Conservation (phyloP, 2,888 invertebrate species). For the Philopedon plagiatum region DNA sequence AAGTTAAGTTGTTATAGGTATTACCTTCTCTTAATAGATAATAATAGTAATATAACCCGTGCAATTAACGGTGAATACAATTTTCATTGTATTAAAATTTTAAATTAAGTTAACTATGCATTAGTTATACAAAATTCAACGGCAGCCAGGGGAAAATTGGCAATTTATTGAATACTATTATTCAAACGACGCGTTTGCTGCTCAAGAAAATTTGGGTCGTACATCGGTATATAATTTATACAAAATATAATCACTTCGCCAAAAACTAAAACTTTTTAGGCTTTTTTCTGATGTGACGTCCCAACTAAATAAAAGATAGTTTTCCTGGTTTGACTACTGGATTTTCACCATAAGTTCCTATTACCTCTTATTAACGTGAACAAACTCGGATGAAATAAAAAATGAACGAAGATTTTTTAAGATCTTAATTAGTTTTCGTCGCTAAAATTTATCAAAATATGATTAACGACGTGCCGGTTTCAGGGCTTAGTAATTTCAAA, state of each 20-base stretch:
- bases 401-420: slow-evolving; percentile 30
- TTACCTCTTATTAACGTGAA: slow-evolving; percentile 16
- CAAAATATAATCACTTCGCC: too few relatives aligned
- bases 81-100: slow-evolving; percentile 16
- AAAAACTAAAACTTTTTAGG: too few relatives aligned
- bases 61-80: too few relatives aligned
- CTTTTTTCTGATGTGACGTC: too few relatives aligned
- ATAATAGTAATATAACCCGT: too few relatives aligned
- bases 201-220: too few relatives aligned
- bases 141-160: slow-evolving; percentile 3
- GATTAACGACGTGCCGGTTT: slow-evolving; percentile 30
- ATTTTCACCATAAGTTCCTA: not conserved
- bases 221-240: too few relatives aligned
- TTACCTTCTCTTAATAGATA: too few relatives aligned
- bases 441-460: slow-evolving; percentile 26
- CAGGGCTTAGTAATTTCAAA: slow-evolving; percentile 30
- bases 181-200: too few relatives aligned
- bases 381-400: slow-evolving; percentile 22
- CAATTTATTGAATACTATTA: slow-evolving; percentile 17
- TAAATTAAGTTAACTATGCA: slow-evolving; percentile 6
- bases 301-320: not conserved
- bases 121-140: slow-evolving; percentile 4
- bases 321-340: not conserved
- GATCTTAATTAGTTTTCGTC: slow-evolving; percentile 29
- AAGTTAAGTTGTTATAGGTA: too few relatives aligned